These are phyloP conservation scores for Pterocles burchelli DNA, from an alignment of 2,113 vertebrate genomes.

Conservation along the genomic window DNA sequence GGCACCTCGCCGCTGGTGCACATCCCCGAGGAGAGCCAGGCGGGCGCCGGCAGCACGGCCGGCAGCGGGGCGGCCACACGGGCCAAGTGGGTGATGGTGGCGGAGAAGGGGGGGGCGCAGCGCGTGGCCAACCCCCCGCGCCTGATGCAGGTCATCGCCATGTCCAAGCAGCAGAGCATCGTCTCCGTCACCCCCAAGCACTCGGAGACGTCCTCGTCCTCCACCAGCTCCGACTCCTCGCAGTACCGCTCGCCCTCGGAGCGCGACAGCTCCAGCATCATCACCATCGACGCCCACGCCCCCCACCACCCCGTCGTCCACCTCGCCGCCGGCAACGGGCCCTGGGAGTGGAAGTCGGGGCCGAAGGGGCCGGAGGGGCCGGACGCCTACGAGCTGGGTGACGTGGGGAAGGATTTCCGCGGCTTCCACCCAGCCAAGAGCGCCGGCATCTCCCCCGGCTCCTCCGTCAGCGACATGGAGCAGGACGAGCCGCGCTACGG, in stretches of 20 bases:
- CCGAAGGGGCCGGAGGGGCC: slow-evolving; percentile 53
- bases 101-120: slow-evolving; percentile 79
- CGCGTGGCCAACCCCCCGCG: slow-evolving; percentile 82
- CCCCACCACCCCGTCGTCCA: slow-evolving; percentile 88
- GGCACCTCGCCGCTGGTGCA: slow-evolving; percentile 81
- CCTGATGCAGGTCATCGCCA: slow-evolving; percentile 91
- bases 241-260: slow-evolving; percentile 87
- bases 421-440: slow-evolving; percentile 77
- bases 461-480: slow-evolving; percentile 75
- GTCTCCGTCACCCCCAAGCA: slow-evolving; percentile 79
- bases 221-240: slow-evolving; percentile 86
- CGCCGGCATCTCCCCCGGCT: slow-evolving; percentile 71
- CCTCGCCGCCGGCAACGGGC: slow-evolving; percentile 81
- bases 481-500: slow-evolving; percentile 76
- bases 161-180: slow-evolving; percentile 88
- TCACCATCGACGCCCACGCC: slow-evolving; percentile 90
- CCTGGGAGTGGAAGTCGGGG: slow-evolving; percentile 84
- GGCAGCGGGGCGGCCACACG: slow-evolving; percentile 80
- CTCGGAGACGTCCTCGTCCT: slow-evolving; percentile 86
- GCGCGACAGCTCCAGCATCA: slow-evolving; percentile 82
- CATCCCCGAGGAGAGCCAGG: slow-evolving; percentile 85
- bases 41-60: slow-evolving; percentile 61
- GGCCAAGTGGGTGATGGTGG: slow-evolving; percentile 92
- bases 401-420: slow-evolving; percentile 76
- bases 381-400: slow-evolving; percentile 79